Evolutionary conservation across 2,888 invertebrate genomes (phyloP).

Genomic region (Leucophora obtusa): DNA sequence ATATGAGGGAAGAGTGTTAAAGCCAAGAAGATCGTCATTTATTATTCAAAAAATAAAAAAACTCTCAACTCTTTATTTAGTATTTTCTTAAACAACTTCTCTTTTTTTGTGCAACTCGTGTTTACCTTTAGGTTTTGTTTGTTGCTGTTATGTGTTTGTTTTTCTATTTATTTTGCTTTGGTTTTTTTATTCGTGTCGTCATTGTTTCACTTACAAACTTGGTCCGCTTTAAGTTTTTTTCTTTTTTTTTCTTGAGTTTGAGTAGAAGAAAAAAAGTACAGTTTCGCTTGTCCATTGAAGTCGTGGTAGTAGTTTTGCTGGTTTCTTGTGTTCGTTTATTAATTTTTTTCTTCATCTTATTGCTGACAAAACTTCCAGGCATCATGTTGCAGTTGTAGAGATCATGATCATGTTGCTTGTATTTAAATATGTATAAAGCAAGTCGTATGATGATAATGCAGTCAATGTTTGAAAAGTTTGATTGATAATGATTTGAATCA

Average conservation of each 20-base stretch:
- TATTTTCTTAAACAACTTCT: slow-evolving; percentile 2
- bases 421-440: neutral
- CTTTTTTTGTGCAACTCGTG: neutral
- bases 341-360: neutral
- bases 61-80: slow-evolving; percentile 3
- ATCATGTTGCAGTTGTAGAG: slow-evolving; percentile 56
- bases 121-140: slow-evolving; percentile 21
- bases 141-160: slow-evolving; percentile 14
- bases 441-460: slow-evolving; percentile 39
- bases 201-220: slow-evolving; percentile 67
- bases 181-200: slow-evolving; percentile 66
- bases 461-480: neutral
- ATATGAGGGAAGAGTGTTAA: neutral
- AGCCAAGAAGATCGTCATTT: neutral
- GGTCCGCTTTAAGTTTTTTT: slow-evolving; percentile 60
- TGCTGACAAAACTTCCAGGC: slow-evolving; percentile 53
- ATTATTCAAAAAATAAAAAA: neutral
- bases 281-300: slow-evolving; percentile 52
- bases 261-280: slow-evolving; percentile 54
- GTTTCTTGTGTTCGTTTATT: slow-evolving; percentile 30
- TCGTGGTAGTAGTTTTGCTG: slow-evolving; percentile 48
- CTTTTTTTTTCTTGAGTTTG: too few species aligned
- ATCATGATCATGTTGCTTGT: slow-evolving; percentile 43
- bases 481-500: neutral
- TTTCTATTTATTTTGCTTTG: slow-evolving; percentile 17